Evolutionary conservation across 2,797 vertebrate genomes (phyloP).

Genomic region (Percopsis omiscomaycus): DNA sequence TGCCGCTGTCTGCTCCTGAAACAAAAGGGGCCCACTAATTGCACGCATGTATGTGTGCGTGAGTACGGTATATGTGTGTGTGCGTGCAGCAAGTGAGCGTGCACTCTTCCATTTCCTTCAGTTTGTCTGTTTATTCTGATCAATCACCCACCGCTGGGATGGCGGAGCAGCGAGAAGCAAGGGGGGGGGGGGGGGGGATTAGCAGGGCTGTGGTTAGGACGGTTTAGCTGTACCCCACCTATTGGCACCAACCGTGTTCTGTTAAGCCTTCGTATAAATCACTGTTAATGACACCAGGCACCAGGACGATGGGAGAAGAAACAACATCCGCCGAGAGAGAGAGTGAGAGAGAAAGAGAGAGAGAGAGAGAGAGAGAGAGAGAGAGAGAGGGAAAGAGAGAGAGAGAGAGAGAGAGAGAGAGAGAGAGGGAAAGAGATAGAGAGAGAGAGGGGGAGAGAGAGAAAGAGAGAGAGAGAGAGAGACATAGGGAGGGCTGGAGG

Average conservation of each 20-base stretch:
- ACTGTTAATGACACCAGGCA: conserved; percentile 63
- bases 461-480: conserved; percentile 4
- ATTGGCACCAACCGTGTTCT: conserved; percentile 66
- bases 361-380: neutral
- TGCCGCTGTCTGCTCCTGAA: conserved; percentile 35
- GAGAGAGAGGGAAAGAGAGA: too few species aligned
- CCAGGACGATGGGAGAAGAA: conserved; percentile 11
- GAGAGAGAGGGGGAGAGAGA: neutral
- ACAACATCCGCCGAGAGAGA: neutral
- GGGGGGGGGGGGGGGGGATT: conserved; percentile 26
- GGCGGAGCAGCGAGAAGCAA: conserved; percentile 1
- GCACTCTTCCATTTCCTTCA: conserved; percentile 29
- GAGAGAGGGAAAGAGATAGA: neutral
- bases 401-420: too few species aligned
- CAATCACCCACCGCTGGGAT: conserved; percentile 59
- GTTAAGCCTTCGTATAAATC: conserved; percentile 65
- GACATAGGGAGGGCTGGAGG: neutral
- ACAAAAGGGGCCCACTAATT: conserved; percentile 40
- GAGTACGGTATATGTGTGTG: conserved; percentile 29
- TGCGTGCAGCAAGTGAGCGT: conserved; percentile 6
- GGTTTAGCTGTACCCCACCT: conserved; percentile 62
- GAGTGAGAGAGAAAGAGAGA: neutral
- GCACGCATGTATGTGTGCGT: conserved; percentile 40
- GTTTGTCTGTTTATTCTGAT: conserved; percentile 59
- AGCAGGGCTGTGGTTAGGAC: conserved; percentile 41